phyloP scores from a whole-genome alignment of 2,888 invertebrate genomes.

The Andrena bicolor region DNA sequence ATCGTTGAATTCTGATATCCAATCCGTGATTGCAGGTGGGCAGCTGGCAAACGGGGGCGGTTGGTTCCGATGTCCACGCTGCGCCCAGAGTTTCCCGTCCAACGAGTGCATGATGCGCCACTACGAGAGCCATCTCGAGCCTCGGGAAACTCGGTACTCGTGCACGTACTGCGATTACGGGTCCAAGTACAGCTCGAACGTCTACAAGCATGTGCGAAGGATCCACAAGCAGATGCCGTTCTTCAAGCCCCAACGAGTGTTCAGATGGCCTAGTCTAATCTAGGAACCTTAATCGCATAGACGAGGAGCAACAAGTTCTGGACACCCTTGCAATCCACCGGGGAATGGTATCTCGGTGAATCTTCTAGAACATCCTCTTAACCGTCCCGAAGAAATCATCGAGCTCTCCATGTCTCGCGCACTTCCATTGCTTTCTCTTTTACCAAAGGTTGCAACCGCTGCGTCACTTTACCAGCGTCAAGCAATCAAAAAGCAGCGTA shows the following conservation, averaged over 20 bases:
- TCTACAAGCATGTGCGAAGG: conserved; percentile 78
- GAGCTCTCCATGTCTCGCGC: no score
- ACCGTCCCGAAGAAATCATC: no score
- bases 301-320: background rate
- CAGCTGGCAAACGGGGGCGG: conserved; percentile 56
- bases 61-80: conserved; percentile 73
- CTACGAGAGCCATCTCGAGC: conserved; percentile 79
- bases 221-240: conserved; percentile 76
- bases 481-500: no score
- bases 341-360: no score
- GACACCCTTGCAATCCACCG: no score
- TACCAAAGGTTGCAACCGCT: no score
- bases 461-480: no score
- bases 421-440: no score
- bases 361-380: no score
- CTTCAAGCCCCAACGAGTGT: conserved; percentile 72
- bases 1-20: conserved; percentile 51
- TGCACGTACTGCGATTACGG: conserved; percentile 79
- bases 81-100: conserved; percentile 71
- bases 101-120: conserved; percentile 78
- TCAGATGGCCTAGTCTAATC: background rate
- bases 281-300: background rate
- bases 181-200: conserved; percentile 77
- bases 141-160: conserved; percentile 78
- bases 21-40: conserved; percentile 75